Evolutionary conservation across 2,113 vertebrate genomes (phyloP), one percentile per base, ranked within the genome.

Genomic region (Semicossyphus pulcher): DNA sequence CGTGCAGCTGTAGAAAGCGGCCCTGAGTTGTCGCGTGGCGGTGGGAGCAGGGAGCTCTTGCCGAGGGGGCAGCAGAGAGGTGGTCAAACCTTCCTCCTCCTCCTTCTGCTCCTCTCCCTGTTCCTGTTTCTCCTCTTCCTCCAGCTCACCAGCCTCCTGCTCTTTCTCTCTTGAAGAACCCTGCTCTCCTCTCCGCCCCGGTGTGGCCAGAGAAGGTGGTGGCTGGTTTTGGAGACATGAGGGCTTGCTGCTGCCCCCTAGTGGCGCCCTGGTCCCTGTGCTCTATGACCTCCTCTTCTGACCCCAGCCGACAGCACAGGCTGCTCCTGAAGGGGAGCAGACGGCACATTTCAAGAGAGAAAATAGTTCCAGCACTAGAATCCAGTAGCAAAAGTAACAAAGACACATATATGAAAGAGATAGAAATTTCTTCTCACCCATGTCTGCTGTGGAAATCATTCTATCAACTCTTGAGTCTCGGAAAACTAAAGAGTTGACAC

Each of bases 381-480:
- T n/a, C 4, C 0, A 39, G 4, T 25, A 47, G 16, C 5, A 23
- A 71, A 31, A 29, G 23, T 62, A 41, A 49, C 1, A 32, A 52
- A 45, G 3, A 26, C 1, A 8, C 2, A 45, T 47, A 10, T 23
- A 44, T 23, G 7, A 49, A 39, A 67, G 29, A 69, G 1, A 56
- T 53, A 29, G 4, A 25, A 2, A 32, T 11, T 4, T 47, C 1
- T 60, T 72, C 87, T 89, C 72, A 93, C 92, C 85, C 72, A 20
- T 71, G 54, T 79, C 56, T 64, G 60, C 53, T 52, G 72, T 52
- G 62, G 73, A 41, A 71, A 81, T 95, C 92, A 95, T 89, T 95
- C 94, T 80, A 95, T 95, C 83, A 95, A 83, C 84, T 95, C 94
- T 83, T 94, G 93, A 77, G 94, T 95, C 76, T 95, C 94, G 76